phyloP scores from a whole-genome alignment of 2,113 vertebrate species.

The Pelobates fuscus region DNA sequence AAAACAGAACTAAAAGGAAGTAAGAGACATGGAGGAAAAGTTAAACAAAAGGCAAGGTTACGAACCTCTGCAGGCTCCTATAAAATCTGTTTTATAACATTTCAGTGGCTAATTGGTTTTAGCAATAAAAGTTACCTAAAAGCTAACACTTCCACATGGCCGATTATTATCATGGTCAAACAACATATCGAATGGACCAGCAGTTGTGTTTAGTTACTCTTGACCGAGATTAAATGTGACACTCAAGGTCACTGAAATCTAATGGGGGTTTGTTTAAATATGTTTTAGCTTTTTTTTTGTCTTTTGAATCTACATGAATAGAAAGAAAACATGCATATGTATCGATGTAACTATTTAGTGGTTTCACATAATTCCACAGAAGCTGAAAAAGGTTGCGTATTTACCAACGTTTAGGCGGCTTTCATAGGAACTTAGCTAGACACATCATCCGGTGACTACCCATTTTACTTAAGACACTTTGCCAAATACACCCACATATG shows the following conservation, averaged over 20 bases:
- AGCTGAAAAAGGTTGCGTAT: too few species aligned
- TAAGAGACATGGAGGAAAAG: not conserved
- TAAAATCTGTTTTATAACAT: slow-evolving; percentile 42
- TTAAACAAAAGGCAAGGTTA: slow-evolving; percentile 39
- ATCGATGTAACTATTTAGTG: not conserved
- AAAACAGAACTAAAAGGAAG: slow-evolving; percentile 27
- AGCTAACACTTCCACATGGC: not conserved
- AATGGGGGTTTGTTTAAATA: slow-evolving; percentile 16
- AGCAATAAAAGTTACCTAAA: slow-evolving; percentile 28
- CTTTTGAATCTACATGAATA: too few species aligned
- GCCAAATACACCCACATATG: too few species aligned
- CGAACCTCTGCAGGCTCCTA: slow-evolving; percentile 11
- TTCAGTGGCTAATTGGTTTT: slow-evolving; percentile 40
- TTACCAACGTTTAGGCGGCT: too few species aligned
- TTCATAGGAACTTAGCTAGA: too few species aligned
- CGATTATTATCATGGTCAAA: slow-evolving; percentile 21
- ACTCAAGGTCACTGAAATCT: slow-evolving; percentile 28
- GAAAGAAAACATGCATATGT: not conserved
- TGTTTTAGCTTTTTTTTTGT: too few species aligned
- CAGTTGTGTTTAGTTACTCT: slow-evolving; percentile 8
- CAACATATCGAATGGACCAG: not conserved
- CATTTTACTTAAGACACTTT: too few species aligned
- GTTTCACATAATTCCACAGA: too few species aligned
- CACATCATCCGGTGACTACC: too few species aligned
- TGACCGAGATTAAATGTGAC: slow-evolving; percentile 34